phyloP scores from a whole-genome alignment of 1,140 invertebrate genomes.

The Papilio xuthus region DNA sequence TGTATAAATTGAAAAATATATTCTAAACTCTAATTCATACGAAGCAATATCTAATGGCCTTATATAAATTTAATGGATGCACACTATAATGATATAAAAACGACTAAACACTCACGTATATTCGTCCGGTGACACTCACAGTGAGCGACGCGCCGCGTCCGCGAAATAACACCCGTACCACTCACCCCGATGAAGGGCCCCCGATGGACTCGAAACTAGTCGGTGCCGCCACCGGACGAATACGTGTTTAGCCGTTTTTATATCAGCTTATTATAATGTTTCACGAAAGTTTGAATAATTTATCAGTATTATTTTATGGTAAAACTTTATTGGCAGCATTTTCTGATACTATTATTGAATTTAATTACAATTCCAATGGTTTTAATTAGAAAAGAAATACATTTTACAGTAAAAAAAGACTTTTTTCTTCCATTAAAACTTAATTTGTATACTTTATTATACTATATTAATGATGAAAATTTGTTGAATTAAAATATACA shows the following conservation, averaged over 20 bases:
- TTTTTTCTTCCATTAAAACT: too few relatives aligned
- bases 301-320: conserved; percentile 69
- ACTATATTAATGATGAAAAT: not conserved
- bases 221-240: too few relatives aligned
- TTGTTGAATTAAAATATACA: not conserved
- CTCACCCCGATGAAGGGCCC: too few relatives aligned
- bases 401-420: not conserved
- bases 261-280: too few relatives aligned
- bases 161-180: too few relatives aligned
- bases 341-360: conserved; percentile 59
- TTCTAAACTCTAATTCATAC: conserved; percentile 35
- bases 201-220: too few relatives aligned
- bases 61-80: conserved; percentile 55
- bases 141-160: too few relatives aligned
- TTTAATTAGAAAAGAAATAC: conserved; percentile 25
- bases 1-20: conserved; percentile 36
- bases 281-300: too few relatives aligned
- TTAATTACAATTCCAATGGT: conserved; percentile 35
- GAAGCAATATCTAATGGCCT: conserved; percentile 75
- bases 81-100: too few relatives aligned
- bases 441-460: not conserved
- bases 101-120: too few relatives aligned
- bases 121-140: too few relatives aligned
- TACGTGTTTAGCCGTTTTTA: too few relatives aligned
- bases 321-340: conserved; percentile 62